Evolutionary conservation across 2,113 vertebrate genomes (phyloP), one percentile per base, ranked within the genome.

Genomic region (Sapajus apella): DNA sequence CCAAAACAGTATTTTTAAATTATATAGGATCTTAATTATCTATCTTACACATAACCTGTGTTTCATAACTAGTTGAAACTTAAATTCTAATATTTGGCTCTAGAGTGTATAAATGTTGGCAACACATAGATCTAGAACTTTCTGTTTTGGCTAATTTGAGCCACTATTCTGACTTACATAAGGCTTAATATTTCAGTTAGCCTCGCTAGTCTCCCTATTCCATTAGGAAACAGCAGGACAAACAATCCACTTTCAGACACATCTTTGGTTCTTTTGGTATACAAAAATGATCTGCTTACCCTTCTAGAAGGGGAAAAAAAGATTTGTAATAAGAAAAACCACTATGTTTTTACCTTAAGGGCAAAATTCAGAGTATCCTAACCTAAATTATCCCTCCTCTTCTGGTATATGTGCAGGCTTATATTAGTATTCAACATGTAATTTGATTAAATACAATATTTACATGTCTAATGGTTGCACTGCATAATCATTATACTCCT

Each of bases 181-280:
- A 93, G 85, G n/a, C 13, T 95, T 75, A 88, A 82, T 87, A 83
- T 95, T 94, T 79, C 40, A 66, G 76, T 89, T 37, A 70, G 18
- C 92, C 45, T 94, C 81, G 40, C 20, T 27, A 88, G 37, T 25
- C 9, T 87, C 13, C n/a, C 32, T 89, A 66, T 75, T 92, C 47
- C 77, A 85, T 94, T 96, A 91, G n/a, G 85, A 94, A 97, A 95
- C 52, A 91, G 95, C 6, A 73, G 45, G 23, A 95, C 30, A 94
- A 94, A 89, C 12, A 43, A 82, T 45, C 90, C 32, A 80, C 30
- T 96, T 91, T 96, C n/a, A 72, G 12, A 30, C 37, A 87, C 11
- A 86, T 90, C 92, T 97, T 93, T 90, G 17, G 20, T 61, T 85
- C 37, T 82, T 70, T 85, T 79, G 45, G 23, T 91, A 9, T 43